Percentiles rank a stretch among this genome's conserved stretches.
Evolutionary conservation across 2,888 invertebrate species (phyloP).

Genomic region (Eupithecia pulchellata): DNA sequence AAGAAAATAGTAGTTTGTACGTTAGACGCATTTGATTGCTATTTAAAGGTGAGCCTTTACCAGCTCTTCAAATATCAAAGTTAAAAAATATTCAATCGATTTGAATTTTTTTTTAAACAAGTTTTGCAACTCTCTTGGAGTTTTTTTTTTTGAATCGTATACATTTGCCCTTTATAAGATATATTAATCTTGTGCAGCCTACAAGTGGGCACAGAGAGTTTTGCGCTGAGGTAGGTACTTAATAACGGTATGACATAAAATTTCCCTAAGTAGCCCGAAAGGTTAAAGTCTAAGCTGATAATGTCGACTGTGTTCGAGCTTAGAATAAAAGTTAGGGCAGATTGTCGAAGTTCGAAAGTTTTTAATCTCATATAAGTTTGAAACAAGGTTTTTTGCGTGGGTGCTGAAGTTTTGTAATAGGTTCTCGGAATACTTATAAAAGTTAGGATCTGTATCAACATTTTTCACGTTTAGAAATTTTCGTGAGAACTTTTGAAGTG

Average conservation of each 20-base stretch:
- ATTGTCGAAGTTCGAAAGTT: constrained; percentile 21
- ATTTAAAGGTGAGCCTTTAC: not conserved
- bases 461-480: not conserved
- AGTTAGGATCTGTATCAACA: constrained; percentile 9
- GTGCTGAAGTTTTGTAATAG: constrained; percentile 10
- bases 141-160: too few species aligned
- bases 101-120: too few species aligned
- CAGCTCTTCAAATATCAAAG: too few species aligned
- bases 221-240: not conserved
- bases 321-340: constrained; percentile 17
- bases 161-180: too few species aligned
- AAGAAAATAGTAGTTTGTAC: too few species aligned
- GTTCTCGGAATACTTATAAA: constrained; percentile 9
- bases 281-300: constrained; percentile 7
- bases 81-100: too few species aligned
- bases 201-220: too few species aligned
- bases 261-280: not conserved
- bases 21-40: not conserved
- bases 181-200: too few species aligned
- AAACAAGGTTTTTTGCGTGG: constrained; percentile 18
- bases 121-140: too few species aligned
- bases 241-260: not conserved
- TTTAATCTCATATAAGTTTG: constrained; percentile 28
- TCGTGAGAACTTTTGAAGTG: not conserved
- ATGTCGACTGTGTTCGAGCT: constrained; percentile 21